Percentiles rank a stretch among this genome's conserved stretches.
These are phyloP conservation scores for Xenopus petersii DNA, from an alignment of 2,797 vertebrate genomes.

Conservation along the genomic window DNA sequence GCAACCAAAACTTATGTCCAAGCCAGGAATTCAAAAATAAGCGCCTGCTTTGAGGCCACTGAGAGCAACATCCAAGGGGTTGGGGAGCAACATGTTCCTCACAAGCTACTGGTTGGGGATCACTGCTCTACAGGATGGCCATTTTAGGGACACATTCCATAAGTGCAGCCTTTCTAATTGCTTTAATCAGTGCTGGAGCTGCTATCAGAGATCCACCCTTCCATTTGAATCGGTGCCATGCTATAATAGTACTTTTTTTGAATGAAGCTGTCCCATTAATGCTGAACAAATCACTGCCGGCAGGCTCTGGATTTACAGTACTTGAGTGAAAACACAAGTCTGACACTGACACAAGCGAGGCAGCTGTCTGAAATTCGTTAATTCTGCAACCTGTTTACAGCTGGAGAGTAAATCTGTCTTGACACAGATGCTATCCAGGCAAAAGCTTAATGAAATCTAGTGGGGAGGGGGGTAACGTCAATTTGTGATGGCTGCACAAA, in stretches of 20 bases:
- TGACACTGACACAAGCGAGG: conserved; percentile 54
- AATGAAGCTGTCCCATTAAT: conserved; percentile 15
- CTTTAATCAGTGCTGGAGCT: not conserved
- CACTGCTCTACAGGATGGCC: no score
- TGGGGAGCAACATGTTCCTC: no score
- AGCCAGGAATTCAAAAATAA: no score
- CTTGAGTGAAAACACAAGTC: conserved; percentile 49
- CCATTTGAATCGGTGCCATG: not conserved
- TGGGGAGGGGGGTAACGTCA: conserved; percentile 66
- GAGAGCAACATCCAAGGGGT: no score
- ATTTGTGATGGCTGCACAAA: conserved; percentile 68
- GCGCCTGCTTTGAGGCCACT: no score
- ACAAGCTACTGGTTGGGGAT: no score
- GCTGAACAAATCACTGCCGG: not conserved
- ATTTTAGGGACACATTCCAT: no score
- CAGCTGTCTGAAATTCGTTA: conserved; percentile 83
- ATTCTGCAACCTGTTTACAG: conserved; percentile 82
- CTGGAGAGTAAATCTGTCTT: conserved; percentile 71
- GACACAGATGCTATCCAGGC: conserved; percentile 62
- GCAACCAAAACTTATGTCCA: no score
- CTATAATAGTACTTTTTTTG: conserved; percentile 8
- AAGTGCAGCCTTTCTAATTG: not conserved
- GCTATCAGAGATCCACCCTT: not conserved
- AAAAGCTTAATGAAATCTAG: conserved; percentile 77
- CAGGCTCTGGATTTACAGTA: conserved; percentile 52